These are phyloP conservation scores for Diplazon laetatorius DNA, from an alignment of 2,888 invertebrate genomes.

Conservation along the genomic window DNA sequence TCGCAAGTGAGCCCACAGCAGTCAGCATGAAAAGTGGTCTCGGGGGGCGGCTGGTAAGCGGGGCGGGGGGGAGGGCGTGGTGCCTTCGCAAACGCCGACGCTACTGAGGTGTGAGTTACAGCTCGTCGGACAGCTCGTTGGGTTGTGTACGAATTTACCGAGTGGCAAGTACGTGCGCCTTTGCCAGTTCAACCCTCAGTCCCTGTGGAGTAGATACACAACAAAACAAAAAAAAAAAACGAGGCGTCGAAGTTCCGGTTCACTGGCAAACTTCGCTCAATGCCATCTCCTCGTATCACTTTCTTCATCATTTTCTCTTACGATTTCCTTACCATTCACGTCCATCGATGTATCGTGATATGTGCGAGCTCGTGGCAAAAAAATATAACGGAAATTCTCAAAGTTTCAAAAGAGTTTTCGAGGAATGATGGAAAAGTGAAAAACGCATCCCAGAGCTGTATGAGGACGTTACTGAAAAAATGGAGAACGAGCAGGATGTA, in stretches of 20 bases:
- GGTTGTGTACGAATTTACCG: constrained; percentile 63
- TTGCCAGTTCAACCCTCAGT: constrained; percentile 48
- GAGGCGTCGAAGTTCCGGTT: constrained; percentile 39
- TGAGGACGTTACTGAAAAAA: not conserved
- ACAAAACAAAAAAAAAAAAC: not conserved
- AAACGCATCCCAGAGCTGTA: not conserved
- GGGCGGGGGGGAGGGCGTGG: constrained; percentile 34
- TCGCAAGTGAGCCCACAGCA: constrained; percentile 50
- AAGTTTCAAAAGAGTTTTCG: not conserved
- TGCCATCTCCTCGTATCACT: constrained; percentile 20
- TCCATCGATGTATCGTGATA: constrained; percentile 5
- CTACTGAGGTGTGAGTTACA: constrained; percentile 66
- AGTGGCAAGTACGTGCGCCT: constrained; percentile 59
- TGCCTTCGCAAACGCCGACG: constrained; percentile 32
- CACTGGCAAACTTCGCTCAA: constrained; percentile 37
- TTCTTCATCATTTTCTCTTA: not conserved
- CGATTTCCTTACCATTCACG: not conserved
- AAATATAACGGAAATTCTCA: not conserved
- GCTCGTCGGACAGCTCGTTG: constrained; percentile 64
- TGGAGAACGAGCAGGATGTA: not conserved
- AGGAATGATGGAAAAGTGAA: not conserved
- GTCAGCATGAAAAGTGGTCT: constrained; percentile 70
- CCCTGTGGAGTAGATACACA: constrained; percentile 37
- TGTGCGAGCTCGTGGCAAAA: not conserved
- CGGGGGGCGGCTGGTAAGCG: constrained; percentile 42